Evolutionary conservation across 2,113 vertebrate species (phyloP).

Genomic region (Phrynosoma platyrhinos): DNA sequence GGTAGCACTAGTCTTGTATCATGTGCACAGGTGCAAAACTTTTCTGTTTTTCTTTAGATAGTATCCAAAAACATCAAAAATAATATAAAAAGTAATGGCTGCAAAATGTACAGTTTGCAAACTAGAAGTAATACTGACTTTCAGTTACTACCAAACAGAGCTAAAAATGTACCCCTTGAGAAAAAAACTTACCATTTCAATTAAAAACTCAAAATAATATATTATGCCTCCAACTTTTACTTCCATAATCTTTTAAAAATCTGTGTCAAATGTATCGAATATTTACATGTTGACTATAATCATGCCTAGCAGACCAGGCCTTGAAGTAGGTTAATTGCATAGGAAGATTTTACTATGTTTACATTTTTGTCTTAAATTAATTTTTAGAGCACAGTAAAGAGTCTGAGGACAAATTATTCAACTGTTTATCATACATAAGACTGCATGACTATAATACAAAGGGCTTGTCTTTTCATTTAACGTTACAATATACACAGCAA

Average conservation of each 20-base stretch:
- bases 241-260: constrained; percentile 63
- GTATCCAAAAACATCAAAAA: constrained; percentile 19
- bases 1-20: background rate
- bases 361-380: constrained; percentile 78
- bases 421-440: constrained; percentile 99
- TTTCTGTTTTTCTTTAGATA: background rate
- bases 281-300: constrained; percentile 68
- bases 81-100: background rate
- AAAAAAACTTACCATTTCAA: constrained; percentile 64
- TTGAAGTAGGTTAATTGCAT: constrained; percentile 79
- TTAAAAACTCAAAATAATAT: constrained; percentile 72
- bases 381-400: constrained; percentile 87
- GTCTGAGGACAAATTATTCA: constrained; percentile 97
- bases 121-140: constrained; percentile 13
- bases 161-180: constrained; percentile 45
- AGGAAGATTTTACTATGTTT: constrained; percentile 80
- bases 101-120: constrained; percentile 27
- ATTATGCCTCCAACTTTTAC: constrained; percentile 75
- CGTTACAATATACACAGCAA: constrained; percentile 99
- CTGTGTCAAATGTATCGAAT: constrained; percentile 62
- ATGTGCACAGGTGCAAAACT: background rate
- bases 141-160: constrained; percentile 50
- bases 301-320: constrained; percentile 76
- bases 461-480: constrained; percentile 92
- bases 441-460: constrained; percentile 99